Evolutionary conservation across 2,888 invertebrate genomes (phyloP).

Genomic region (Polydrusus cervinus): DNA sequence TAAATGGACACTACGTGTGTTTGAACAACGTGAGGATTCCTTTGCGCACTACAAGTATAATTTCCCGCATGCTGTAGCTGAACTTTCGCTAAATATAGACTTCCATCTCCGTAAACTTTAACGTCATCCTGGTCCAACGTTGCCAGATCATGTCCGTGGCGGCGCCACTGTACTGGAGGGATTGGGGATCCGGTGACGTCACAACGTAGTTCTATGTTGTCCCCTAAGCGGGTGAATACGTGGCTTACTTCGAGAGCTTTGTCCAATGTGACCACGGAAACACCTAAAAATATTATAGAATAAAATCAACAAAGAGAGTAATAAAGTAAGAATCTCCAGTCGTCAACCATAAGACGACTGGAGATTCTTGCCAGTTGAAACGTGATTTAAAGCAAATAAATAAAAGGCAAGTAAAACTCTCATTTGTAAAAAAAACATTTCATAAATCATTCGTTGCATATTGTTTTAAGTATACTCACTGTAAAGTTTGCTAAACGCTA

Average conservation of each 20-base stretch:
- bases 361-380: too few species aligned
- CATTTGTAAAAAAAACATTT: too few species aligned
- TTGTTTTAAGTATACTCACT: conserved; percentile 73
- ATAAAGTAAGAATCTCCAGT: too few species aligned
- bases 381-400: too few species aligned
- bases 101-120: conserved; percentile 83
- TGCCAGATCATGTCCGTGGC: conserved; percentile 79
- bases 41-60: conserved; percentile 83
- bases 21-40: conserved; percentile 82
- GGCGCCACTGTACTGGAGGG: conserved; percentile 82
- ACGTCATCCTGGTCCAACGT: conserved; percentile 77
- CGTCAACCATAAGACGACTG: too few species aligned
- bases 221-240: conserved; percentile 81
- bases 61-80: conserved; percentile 85
- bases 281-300: conserved; percentile 72
- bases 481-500: conserved; percentile 84
- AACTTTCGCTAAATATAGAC: conserved; percentile 81
- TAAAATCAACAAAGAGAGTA: background rate
- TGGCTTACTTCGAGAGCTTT: conserved; percentile 82
- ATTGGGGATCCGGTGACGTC: conserved; percentile 82
- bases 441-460: background rate
- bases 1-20: conserved; percentile 83
- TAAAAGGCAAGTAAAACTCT: too few species aligned
- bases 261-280: conserved; percentile 82
- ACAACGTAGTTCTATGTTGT: conserved; percentile 86